Evolutionary conservation across 1,140 invertebrate species (phyloP).

Genomic region (Pogonomyrmex barbatus): DNA sequence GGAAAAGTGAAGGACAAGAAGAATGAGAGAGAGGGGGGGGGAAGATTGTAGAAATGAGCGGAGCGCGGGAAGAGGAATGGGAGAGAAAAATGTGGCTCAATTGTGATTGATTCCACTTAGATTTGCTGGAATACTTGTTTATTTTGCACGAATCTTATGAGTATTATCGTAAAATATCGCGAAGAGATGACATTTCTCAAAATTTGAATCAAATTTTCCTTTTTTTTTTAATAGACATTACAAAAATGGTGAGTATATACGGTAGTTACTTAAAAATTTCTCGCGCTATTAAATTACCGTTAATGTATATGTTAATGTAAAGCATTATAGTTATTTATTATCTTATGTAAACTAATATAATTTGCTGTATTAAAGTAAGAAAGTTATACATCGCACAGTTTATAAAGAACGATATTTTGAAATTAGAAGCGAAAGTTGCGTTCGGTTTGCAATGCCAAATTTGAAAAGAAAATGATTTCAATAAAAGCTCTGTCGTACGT

Average conservation of each 20-base stretch:
- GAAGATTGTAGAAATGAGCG: neutral
- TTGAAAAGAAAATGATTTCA: neutral
- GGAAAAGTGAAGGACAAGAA: conserved; percentile 24
- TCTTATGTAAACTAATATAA: conserved; percentile 5
- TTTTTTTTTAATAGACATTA: neutral
- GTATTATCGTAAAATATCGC: neutral
- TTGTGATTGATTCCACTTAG: conserved; percentile 68
- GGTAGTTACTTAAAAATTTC: neutral
- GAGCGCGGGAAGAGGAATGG: neutral
- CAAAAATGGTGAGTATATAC: too few relatives aligned
- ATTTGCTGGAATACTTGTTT: neutral
- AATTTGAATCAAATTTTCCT: neutral
- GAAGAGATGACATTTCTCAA: neutral
- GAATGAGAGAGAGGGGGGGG: neutral
- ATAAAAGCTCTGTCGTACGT: neutral
- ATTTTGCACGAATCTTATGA: conserved; percentile 14
- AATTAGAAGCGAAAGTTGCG: neutral
- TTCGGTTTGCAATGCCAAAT: neutral
- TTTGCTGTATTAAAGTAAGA: neutral
- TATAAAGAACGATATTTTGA: neutral
- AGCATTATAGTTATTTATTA: neutral
- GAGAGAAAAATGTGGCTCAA: neutral
- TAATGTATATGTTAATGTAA: neutral
- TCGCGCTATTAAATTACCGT: neutral
- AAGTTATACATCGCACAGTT: neutral